phyloP scores from a whole-genome alignment of 2,113 vertebrate species.

The Oenanthe oenanthe region DNA sequence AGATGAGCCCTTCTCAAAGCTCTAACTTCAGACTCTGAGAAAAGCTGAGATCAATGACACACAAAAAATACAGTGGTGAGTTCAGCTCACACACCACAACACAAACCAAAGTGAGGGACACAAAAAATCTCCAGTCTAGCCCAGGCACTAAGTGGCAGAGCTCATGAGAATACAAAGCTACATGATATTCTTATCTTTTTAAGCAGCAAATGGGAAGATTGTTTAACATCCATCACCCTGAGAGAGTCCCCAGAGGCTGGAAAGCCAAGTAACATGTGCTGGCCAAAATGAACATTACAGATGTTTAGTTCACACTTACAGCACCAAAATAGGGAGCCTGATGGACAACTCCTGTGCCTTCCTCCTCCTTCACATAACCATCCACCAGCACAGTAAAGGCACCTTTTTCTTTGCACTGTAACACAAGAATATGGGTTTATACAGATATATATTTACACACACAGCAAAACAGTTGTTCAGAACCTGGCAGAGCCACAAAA shows the following conservation, averaged over 20 bases:
- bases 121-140: not conserved
- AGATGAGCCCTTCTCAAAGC: not conserved
- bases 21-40: not conserved
- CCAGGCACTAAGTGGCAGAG: not conserved
- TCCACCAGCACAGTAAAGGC: constrained; percentile 90
- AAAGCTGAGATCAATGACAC: not conserved
- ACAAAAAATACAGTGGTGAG: not conserved
- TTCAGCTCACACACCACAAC: not conserved
- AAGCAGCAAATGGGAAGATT: not conserved
- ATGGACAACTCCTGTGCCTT: constrained; percentile 95
- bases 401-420: constrained; percentile 84
- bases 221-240: not conserved
- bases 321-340: constrained; percentile 98
- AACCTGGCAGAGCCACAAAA: not conserved
- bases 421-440: not conserved
- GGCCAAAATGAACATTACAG: not conserved
- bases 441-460: accelerated
- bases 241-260: not conserved
- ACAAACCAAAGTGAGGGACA: not conserved
- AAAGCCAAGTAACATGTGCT: not conserved
- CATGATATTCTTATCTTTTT: accelerated
- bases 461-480: not conserved
- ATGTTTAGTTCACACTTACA: constrained; percentile 78
- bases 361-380: constrained; percentile 92
- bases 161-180: not conserved